Evolutionary conservation across 1,140 invertebrate species (phyloP), one percentile per base, ranked within the genome.

Genomic region (Aphelenchoides avenae): DNA sequence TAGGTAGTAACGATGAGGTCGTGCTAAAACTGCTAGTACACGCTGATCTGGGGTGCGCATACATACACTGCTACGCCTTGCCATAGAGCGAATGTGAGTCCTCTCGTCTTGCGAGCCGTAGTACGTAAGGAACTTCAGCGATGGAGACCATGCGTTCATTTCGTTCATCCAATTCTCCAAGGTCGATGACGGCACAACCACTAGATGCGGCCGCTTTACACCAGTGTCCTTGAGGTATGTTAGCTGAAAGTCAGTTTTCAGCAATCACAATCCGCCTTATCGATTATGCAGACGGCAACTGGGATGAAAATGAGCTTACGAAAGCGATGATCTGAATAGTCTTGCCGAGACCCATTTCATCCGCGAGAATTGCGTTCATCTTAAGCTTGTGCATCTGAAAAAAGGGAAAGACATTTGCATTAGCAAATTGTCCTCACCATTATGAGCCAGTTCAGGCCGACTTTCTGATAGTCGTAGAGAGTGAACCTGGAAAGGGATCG

Each of bases 361-460:
- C 87, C 0, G 90, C 91, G 48, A 96, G 80, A 66, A 95, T 94
- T n/a, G 88, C 89, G 78, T 92, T 94, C 1, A 95, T 84, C 29
- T 87, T 84, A 64, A 91, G 87, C 26, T 85, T 83, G 72, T 93
- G 87, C 81, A 96, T 85, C n/a, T n/a, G n/a, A n/a, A n/a, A n/a
- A n/a, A n/a, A n/a, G n/a, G n/a, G n/a, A n/a, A n/a, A n/a, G n/a
- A n/a, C n/a, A n/a, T n/a, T n/a, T n/a, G n/a, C n/a, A n/a, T n/a
- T n/a, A n/a, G n/a, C n/a, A n/a, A n/a, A n/a, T n/a, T n/a, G n/a
- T n/a, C n/a, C n/a, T n/a, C n/a, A n/a, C n/a, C 2, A 94, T 84
- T 0, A 86, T 84, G 0, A 96, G 78, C 91, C 91, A 96, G 77
- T 94, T 94, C 0, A 96, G 80, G 5, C 91, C 92, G 22, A 94